These are phyloP conservation scores for Sphenodon punctatus DNA, from an alignment of 2,797 vertebrate genomes.

Conservation along the genomic window DNA sequence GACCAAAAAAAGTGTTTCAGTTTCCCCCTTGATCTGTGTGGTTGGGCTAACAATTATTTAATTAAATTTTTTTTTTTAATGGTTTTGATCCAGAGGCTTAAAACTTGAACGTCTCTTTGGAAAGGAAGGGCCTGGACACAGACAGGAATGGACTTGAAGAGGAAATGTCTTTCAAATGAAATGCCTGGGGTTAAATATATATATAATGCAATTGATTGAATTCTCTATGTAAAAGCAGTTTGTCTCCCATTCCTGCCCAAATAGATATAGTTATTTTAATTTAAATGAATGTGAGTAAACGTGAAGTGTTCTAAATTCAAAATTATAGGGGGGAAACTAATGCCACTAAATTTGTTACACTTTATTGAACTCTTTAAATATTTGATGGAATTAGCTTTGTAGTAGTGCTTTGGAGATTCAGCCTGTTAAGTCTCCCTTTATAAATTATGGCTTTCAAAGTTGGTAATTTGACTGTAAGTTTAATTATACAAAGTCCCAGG, in stretches of 20 bases:
- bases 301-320: not conserved
- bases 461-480: not conserved
- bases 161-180: not conserved
- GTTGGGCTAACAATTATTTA: not conserved
- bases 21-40: not conserved
- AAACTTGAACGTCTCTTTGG: not conserved
- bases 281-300: slow-evolving; percentile 28
- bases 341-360: not conserved
- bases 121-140: not conserved
- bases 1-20: not conserved
- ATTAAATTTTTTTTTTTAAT: not conserved
- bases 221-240: not conserved
- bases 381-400: not conserved
- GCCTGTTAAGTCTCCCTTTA: not conserved
- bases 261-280: not conserved
- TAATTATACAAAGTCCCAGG: not conserved
- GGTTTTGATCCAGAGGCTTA: not conserved
- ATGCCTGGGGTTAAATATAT: not conserved
- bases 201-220: not conserved
- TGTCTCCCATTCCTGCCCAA: not conserved
- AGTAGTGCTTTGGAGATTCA: not conserved
- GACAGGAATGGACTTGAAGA: not conserved
- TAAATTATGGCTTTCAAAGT: not conserved
- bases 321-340: not conserved
- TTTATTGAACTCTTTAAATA: not conserved